Conservation (phyloP, 92 coral and sea anemone genomes). For the Phenganax marumi region DNA sequence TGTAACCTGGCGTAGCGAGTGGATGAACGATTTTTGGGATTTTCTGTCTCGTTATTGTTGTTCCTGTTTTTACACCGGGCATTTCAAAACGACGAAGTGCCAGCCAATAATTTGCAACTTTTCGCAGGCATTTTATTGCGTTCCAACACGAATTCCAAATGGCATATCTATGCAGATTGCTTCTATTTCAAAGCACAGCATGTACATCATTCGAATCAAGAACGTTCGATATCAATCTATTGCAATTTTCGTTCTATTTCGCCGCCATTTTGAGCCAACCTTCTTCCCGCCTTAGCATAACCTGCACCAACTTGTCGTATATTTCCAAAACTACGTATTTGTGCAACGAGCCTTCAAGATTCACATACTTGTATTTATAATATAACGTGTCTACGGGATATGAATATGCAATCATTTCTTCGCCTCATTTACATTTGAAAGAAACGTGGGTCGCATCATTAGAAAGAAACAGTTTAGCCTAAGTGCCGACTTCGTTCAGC, state of each 20-base stretch:
- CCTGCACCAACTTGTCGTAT: no score
- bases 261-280: no score
- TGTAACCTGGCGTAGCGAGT: slow-evolving; percentile 15
- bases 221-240: no score
- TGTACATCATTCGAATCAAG: no score
- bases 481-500: no score
- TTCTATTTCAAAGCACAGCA: no score
- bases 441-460: background rate
- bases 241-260: no score
- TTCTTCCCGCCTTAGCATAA: no score
- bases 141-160: no score
- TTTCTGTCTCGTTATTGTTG: background rate
- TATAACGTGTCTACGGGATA: background rate
- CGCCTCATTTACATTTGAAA: slow-evolving; percentile 24
- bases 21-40: slow-evolving; percentile 21
- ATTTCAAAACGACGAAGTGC: background rate
- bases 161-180: no score
- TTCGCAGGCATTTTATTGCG: background rate
- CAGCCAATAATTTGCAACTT: background rate
- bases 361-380: background rate
- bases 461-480: background rate
- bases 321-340: no score
- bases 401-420: slow-evolving; percentile 7
- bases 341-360: background rate
- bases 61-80: background rate